These are phyloP conservation scores for Drosophila albomicans DNA, from an alignment of 1,140 invertebrate species.

Conservation along the genomic window DNA sequence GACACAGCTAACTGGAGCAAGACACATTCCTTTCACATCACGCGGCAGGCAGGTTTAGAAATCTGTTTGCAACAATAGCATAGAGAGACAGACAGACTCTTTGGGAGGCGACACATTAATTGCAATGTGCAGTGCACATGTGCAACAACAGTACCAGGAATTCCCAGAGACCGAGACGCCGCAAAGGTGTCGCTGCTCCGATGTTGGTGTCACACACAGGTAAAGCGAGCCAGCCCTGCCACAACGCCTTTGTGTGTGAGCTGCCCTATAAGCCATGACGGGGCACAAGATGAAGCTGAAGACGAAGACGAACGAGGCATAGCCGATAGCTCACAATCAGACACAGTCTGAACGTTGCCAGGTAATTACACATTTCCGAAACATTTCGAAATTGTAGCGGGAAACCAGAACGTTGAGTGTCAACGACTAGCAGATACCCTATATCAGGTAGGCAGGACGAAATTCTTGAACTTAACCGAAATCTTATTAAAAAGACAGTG, in stretches of 20 bases:
- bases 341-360: slow-evolving; percentile 17
- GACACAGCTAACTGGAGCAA: slow-evolving; percentile 5
- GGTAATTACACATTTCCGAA: slow-evolving; percentile 65
- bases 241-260: slow-evolving; percentile 33
- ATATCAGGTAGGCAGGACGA: no score
- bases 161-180: slow-evolving; percentile 42
- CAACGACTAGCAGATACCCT: slow-evolving; percentile 7
- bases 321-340: slow-evolving; percentile 27
- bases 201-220: slow-evolving; percentile 38
- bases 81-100: not conserved
- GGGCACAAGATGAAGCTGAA: not conserved
- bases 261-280: slow-evolving; percentile 48
- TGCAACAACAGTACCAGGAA: slow-evolving; percentile 52
- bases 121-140: slow-evolving; percentile 34
- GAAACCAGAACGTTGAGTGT: not conserved
- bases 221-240: slow-evolving; percentile 5
- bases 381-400: slow-evolving; percentile 42
- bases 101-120: slow-evolving; percentile 32
- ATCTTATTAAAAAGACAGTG: no score
- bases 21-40: slow-evolving; percentile 12
- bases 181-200: slow-evolving; percentile 45
- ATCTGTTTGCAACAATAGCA: slow-evolving; percentile 5
- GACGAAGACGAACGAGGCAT: not conserved
- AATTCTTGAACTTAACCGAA: no score
- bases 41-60: slow-evolving; percentile 8